Evolutionary conservation across 2,113 vertebrate genomes (phyloP).

Genomic region (Podiceps cristatus): DNA sequence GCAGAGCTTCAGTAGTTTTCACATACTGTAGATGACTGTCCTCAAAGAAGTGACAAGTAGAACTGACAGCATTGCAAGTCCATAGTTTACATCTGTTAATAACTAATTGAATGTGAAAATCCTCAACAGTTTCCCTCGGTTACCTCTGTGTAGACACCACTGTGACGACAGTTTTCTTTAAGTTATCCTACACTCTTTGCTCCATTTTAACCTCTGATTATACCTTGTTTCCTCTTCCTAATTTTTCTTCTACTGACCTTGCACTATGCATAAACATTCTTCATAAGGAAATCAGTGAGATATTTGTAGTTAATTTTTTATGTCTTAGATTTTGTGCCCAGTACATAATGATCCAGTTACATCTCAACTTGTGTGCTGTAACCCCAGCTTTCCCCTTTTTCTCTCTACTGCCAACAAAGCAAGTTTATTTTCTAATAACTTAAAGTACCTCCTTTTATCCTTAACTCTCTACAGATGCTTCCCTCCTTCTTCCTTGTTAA

Average conservation of each 20-base stretch:
- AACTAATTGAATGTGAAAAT: background rate
- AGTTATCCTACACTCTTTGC: background rate
- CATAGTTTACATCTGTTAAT: background rate
- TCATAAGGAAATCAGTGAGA: background rate
- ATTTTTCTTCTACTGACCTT: background rate
- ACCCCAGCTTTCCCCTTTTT: background rate
- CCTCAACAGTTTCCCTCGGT: background rate
- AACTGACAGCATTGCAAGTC: background rate
- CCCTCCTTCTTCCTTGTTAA: background rate
- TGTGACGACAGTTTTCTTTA: background rate
- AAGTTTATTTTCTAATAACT: slow-evolving; percentile 27
- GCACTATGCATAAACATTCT: background rate
- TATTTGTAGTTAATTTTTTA: slow-evolving; percentile 38
- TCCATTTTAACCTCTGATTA: background rate
- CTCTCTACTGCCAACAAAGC: background rate
- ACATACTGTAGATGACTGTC: background rate
- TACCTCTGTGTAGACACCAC: background rate
- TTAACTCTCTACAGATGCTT: slow-evolving; percentile 4
- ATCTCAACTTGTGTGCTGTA: background rate
- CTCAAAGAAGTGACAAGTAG: background rate
- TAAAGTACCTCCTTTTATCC: background rate
- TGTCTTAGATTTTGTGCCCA: background rate
- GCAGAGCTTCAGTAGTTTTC: background rate
- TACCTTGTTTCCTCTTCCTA: background rate
- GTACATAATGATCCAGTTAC: slow-evolving; percentile 28